Evolutionary conservation across 2,113 vertebrate genomes (phyloP), one percentile per base, ranked within the genome.

Genomic region (Pristiophorus japonicus): DNA sequence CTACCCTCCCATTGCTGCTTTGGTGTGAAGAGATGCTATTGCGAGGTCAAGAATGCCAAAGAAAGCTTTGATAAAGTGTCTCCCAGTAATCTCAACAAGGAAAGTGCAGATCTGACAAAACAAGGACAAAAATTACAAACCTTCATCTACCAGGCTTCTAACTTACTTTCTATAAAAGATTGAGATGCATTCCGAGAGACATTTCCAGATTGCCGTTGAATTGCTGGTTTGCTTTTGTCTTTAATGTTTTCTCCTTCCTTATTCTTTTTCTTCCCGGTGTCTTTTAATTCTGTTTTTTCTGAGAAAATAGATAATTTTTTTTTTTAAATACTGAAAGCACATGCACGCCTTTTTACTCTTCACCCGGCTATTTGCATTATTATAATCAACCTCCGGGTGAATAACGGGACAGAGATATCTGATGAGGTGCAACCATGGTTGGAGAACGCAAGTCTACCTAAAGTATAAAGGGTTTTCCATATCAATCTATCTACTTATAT

Each of bases 211-310:
- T 51, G 88, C 34, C 59, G 88, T 92, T 97, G 97, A 95, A 4
- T 1, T 0, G 84, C 84, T 96, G 96, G 75, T 95, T 96, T 98
- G 67, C 18, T 96, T 96, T 96, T 98, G 88, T 97, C 97, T 96
- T 97, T 98, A 38, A 5, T 65, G 88, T 38, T 1, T 24, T 97
- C 98, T 96, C 96, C 96, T 73, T 98, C 97, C 97, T 95, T 97
- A 95, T 8, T 97, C 96, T 95, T 98, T 96, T 97, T 98, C 97
- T 97, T 98, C 90, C 96, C 96, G 18, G 55, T 34, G 95, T 98
- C 98, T 97, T 96, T 97, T 95, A 95, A 63, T 87, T 98, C 97
- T 96, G 96, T 0, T 96, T 97, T 98, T 65, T 97, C 96, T 97
- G 95, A 47, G 20, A 88, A 67, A 66, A 66, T 90, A 95, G 0